These are phyloP conservation scores for Pithecia hirsuta DNA, from an alignment of 2,797 vertebrate species.

Conservation along the genomic window DNA sequence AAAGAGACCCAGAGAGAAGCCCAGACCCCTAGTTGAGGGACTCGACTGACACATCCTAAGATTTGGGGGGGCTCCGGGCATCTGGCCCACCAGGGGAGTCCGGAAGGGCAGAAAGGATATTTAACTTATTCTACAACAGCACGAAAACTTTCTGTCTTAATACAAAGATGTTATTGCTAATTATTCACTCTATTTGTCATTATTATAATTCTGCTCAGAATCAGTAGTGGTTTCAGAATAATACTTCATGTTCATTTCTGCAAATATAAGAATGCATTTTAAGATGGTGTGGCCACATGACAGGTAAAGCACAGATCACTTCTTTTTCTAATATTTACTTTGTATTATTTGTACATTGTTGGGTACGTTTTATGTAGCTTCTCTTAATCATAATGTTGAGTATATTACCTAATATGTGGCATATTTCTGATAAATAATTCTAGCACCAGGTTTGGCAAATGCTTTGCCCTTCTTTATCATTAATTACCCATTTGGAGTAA, in stretches of 20 bases:
- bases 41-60: rapidly evolving
- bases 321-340: not conserved
- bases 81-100: not conserved
- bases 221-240: not conserved
- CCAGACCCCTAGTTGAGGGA: not conserved
- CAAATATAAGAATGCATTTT: not conserved
- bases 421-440: not conserved
- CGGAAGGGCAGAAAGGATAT: conserved; percentile 28
- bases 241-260: not conserved
- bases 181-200: not conserved
- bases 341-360: not conserved
- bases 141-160: conserved; percentile 31
- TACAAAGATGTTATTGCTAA: not conserved
- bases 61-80: not conserved
- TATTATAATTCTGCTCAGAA: not conserved
- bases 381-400: not conserved
- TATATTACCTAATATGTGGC: not conserved
- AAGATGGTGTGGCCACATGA: not conserved
- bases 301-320: not conserved
- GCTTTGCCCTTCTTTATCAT: not conserved
- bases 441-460: not conserved
- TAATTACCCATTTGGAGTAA: not conserved
- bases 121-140: not conserved
- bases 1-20: not conserved
- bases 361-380: not conserved